phyloP scores from a whole-genome alignment of 2,113 vertebrate species.

The Calyptomena viridis region DNA sequence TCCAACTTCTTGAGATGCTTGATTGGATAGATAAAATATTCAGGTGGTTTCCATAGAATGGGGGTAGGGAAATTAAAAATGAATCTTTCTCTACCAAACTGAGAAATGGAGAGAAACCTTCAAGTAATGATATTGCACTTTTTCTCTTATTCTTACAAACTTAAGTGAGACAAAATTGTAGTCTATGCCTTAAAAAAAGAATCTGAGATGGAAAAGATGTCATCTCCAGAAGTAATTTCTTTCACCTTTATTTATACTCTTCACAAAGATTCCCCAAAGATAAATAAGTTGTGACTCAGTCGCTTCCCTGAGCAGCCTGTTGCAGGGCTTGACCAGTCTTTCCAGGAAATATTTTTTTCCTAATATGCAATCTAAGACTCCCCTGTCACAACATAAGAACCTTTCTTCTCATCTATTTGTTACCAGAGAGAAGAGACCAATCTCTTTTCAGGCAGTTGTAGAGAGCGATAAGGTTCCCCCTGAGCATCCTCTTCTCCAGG shows the following conservation, averaged over 20 bases:
- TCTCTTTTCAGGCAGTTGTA: background rate
- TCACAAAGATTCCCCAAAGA: background rate
- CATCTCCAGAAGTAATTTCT: background rate
- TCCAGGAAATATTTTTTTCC: background rate
- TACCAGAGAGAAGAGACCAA: background rate
- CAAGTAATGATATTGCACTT: background rate
- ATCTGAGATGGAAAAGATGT: background rate
- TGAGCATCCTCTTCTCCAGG: background rate
- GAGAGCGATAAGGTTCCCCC: background rate
- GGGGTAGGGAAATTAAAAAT: background rate
- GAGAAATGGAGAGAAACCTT: background rate
- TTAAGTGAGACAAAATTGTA: background rate
- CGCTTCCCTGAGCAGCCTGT: background rate
- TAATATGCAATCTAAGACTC: background rate
- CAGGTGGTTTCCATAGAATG: background rate
- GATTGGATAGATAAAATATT: background rate
- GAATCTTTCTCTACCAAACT: background rate
- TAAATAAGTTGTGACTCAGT: background rate
- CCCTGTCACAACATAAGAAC: background rate
- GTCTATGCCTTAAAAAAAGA: background rate
- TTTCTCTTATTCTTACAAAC: background rate
- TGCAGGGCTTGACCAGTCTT: background rate
- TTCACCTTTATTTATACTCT: background rate
- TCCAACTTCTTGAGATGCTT: background rate
- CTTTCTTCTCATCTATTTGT: background rate